Conservation (phyloP, 2,888 invertebrate species). For the Latrodectus elegans region DNA sequence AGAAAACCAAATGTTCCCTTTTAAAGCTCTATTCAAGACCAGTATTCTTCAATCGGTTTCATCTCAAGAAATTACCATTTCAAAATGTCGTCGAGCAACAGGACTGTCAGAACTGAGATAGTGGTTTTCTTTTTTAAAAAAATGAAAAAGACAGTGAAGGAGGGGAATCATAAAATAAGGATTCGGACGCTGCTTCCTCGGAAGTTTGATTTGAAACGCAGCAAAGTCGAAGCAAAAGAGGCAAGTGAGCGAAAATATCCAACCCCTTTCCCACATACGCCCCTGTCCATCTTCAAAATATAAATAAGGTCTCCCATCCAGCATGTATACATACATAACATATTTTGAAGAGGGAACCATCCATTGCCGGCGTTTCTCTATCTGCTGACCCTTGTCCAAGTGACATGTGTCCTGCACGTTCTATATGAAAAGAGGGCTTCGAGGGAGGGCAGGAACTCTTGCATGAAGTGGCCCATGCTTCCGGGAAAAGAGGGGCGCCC, state of each 20-base stretch:
- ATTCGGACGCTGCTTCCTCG: neutral
- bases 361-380: conserved; percentile 14
- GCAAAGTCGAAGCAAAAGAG: conserved; percentile 4
- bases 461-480: conserved; percentile 50
- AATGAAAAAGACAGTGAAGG: too few species aligned
- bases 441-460: conserved; percentile 20
- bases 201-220: conserved; percentile 5
- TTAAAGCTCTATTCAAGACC: too few species aligned
- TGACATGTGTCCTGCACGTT: conserved; percentile 62
- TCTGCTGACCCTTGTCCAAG: conserved; percentile 63
- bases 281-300: conserved; percentile 10
- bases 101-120: too few species aligned
- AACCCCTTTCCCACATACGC: neutral
- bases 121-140: too few species aligned
- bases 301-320: conserved; percentile 9
- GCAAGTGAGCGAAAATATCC: conserved; percentile 14
- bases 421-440: conserved; percentile 19
- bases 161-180: too few species aligned
- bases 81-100: too few species aligned
- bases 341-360: neutral
- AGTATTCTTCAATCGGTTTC: too few species aligned
- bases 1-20: too few species aligned
- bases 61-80: too few species aligned
- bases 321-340: conserved; percentile 10
- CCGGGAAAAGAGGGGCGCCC: conserved; percentile 24